Evolutionary conservation across 2,797 vertebrate species (phyloP), one percentile per base, ranked within the genome.

Genomic region (Dendrocincla tyrannina): DNA sequence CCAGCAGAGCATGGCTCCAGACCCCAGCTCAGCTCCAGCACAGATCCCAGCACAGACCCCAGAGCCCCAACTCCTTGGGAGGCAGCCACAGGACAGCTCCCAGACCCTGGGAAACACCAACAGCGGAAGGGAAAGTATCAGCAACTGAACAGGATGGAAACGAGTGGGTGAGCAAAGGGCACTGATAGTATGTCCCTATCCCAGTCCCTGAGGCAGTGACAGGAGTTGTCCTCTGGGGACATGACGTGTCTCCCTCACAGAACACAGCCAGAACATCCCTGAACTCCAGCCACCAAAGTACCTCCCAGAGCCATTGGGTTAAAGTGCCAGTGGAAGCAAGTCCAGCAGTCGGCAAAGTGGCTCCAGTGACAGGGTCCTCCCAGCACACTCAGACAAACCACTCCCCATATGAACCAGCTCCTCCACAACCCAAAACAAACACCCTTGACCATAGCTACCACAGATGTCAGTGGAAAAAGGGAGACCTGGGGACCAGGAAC

Each of bases 61-160:
- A 37, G 6, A 76, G n/a, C 52, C 35, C 27, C 11, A 3, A 25
- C 17, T 79, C 64, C 42, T 74, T 7, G 0, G 15, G 11, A 89
- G 3, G 14, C 1, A 7, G 60, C 52, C 9, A 4, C 12, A 13
- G 77, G 55, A 75, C 8, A 2, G 52, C 47, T 96, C 78, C 63
- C 2, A 0, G 52, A 44, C 35, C 66, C 80, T 88, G 91, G 91
- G 86, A 95, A 96, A 90, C 66, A 93, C 53, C 83, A 90, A 18
- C 53, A 52, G 42, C 6, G 2, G 80, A 93, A 91, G 23, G 79
- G 73, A 92, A 93, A 91, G 37, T 22, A 53, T 52, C 64, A 22
- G 56, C 14, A 8, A 42, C 69, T 30, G 23, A 89, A 67, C 0
- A 3, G 67, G 39, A 66, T 89, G 47, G 60, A 77, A 91, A 62